These are phyloP conservation scores for Bombus sylvicola DNA, from an alignment of 1,140 invertebrate species.

Conservation along the genomic window DNA sequence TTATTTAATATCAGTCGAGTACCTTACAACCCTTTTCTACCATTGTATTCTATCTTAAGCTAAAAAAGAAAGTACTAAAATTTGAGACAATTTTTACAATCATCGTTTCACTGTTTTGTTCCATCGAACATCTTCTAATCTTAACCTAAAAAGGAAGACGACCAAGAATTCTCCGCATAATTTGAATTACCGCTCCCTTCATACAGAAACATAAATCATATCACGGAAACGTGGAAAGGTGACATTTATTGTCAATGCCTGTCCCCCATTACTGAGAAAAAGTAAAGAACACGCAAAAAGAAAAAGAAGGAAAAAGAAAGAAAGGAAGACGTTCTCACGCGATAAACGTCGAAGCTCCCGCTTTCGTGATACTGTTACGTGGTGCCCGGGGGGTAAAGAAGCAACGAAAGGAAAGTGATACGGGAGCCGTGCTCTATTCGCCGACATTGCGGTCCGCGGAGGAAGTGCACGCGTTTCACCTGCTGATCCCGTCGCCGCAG, in stretches of 20 bases:
- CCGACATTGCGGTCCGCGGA: slow-evolving; percentile 61
- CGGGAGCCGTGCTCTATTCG: slow-evolving; percentile 68
- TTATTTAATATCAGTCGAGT: not conserved
- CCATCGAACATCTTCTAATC: not conserved
- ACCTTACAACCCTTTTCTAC: not conserved
- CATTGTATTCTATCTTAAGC: not conserved
- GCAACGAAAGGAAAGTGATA: slow-evolving; percentile 64
- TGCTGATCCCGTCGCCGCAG: slow-evolving; percentile 71
- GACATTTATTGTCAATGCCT: not conserved
- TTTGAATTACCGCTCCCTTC: not conserved
- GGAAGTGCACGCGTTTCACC: slow-evolving; percentile 76
- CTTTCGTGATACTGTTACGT: slow-evolving; percentile 17
- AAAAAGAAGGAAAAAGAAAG: no score
- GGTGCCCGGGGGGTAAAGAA: slow-evolving; percentile 20
- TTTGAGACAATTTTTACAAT: not conserved
- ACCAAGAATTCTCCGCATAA: not conserved
- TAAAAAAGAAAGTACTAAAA: not conserved
- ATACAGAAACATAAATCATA: no score
- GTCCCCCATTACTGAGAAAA: not conserved
- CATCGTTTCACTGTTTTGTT: not conserved
- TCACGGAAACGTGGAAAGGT: no score
- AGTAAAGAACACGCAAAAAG: not conserved
- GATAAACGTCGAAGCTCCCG: slow-evolving; percentile 37
- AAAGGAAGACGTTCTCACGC: not conserved
- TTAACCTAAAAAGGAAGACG: not conserved